Base-by-base conservation (phyloP, 2,888 invertebrate species). In the Anarsia innoxiella region DNA sequence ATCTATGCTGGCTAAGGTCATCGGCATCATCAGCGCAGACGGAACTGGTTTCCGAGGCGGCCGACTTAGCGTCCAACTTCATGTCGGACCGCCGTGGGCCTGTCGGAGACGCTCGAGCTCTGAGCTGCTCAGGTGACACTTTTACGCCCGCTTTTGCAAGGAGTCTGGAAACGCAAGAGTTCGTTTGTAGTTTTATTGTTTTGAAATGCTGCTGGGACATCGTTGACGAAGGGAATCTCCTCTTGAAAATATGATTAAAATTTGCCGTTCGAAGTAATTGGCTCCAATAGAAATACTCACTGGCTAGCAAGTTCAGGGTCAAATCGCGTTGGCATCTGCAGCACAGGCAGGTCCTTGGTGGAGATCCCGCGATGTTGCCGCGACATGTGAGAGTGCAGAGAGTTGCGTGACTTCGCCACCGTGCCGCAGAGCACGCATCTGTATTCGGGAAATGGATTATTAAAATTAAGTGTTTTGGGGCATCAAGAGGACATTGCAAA, bases 381-480 rank as follows among this genome's bases (percentile, higher is more conserved):
- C 41, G 94, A 94, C 96, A 96, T 96, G 77, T 96, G 96, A 40
- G 95, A 95, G 82, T 96, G 96, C 37, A 96, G 86, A 0, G 95
- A 95, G 78, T 96, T 96, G 49, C 96, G 89, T 0, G 94, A 95
- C 76, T 96, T 96, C 29, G 96, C 96, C 41, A 96, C 95, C 0
- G 96, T 96, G 43, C 96, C 95, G 73, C 96, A 96, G 1, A 96
- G 86, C 2, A 95, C 95, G 73, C 96, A 96, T 35, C 96, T 86
- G 58, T 19, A 19, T 5, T n/a, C n/a, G n/a, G n/a, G n/a, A n/a
- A n/a, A n/a, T n/a, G n/a, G n/a, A n/a, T n/a, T n/a, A n/a, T n/a
- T n/a, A n/a, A n/a, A n/a, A n/a, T n/a, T n/a, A n/a, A n/a, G n/a
- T n/a, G n/a, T n/a, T n/a, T n/a, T n/a, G n/a, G n/a, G n/a, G n/a